phyloP scores from a whole-genome alignment of 1,140 invertebrate species.

The Idris sp. region DNA sequence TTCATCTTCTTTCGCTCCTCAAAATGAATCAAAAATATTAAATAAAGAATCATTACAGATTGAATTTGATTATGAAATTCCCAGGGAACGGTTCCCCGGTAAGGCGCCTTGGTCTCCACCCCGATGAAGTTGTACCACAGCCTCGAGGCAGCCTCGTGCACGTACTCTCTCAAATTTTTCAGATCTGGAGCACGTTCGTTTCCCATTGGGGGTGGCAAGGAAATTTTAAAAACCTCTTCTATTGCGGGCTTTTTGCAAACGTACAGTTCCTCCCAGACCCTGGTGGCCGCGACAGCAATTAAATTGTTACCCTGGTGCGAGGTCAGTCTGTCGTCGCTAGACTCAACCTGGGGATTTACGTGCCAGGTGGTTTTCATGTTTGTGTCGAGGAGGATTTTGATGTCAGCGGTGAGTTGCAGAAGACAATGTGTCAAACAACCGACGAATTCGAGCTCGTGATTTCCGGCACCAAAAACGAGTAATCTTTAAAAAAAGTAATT shows the following conservation, averaged over 20 bases:
- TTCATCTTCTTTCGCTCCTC: too few relatives aligned
- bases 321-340: constrained; percentile 86
- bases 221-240: constrained; percentile 94
- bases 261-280: constrained; percentile 98
- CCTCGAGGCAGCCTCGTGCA: constrained; percentile 90
- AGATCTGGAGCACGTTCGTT: constrained; percentile 90
- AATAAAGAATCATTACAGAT: too few relatives aligned
- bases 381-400: constrained; percentile 89
- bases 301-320: constrained; percentile 90
- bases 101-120: constrained; percentile 90
- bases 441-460: constrained; percentile 96
- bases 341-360: constrained; percentile 87
- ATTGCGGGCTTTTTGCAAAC: constrained; percentile 97
- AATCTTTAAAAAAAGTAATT: constrained; percentile 76
- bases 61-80: constrained; percentile 97
- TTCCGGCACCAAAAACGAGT: constrained; percentile 94
- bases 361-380: constrained; percentile 92
- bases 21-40: too few relatives aligned
- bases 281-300: constrained; percentile 91
- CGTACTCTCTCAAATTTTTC: constrained; percentile 86
- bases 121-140: constrained; percentile 96
- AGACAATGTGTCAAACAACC: constrained; percentile 97
- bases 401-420: constrained; percentile 94
- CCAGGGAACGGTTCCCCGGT: constrained; percentile 85
- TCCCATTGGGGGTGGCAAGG: constrained; percentile 82